Base-by-base conservation (phyloP, 2,888 invertebrate species). In the Nasonovia ribisnigri region DNA sequence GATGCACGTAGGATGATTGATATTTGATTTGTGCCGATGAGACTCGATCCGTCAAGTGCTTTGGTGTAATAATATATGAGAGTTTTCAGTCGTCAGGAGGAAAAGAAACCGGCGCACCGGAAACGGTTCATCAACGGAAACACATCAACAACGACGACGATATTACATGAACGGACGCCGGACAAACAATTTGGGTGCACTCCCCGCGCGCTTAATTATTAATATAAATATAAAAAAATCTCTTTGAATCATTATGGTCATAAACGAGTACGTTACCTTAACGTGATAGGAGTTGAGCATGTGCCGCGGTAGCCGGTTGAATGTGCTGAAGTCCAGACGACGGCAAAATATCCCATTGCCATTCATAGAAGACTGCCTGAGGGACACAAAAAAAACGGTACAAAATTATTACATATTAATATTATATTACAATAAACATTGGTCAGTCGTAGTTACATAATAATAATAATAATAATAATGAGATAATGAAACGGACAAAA, bases 231-330 rank as follows among this genome's bases (percentile, higher is more conserved):
- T 57, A 26, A 43, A 16, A 57, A 16, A 67, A 43, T 54, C 13
- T 57, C 26, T 0, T 16, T 36, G 77, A 24, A 36, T 36, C 20
- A 20, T 77, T 36, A 36, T 20, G 3, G 36, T 36, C 20, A 77
- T 20, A 77, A 36, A 11, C 16, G 36, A 16, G 20, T 90, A 60
- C 43, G 97, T 97, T 96, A 98, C 99, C 98, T 99, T 99, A 96
- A 99, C 99, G 97, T 99, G 99, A 97, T 99, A 99, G 95, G 99
- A 99, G 97, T 99, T 99, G 96, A 99, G 97, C 96, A 99, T 99
- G 96, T 98, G 98, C 96, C 97, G 97, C 95, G 99, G 99, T 95
- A 99, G 97, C 95, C 97, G 97, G 96, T 98, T 98, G 97, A 99
- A 98, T 93, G 98, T 98, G 95, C 98, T 98, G 97, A 99, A 98